A percentile compares a stretch with the other conserved stretches of the same genome.
Conservation (phyloP, 2,888 invertebrate genomes). For the Pyrochroa serraticornis region DNA sequence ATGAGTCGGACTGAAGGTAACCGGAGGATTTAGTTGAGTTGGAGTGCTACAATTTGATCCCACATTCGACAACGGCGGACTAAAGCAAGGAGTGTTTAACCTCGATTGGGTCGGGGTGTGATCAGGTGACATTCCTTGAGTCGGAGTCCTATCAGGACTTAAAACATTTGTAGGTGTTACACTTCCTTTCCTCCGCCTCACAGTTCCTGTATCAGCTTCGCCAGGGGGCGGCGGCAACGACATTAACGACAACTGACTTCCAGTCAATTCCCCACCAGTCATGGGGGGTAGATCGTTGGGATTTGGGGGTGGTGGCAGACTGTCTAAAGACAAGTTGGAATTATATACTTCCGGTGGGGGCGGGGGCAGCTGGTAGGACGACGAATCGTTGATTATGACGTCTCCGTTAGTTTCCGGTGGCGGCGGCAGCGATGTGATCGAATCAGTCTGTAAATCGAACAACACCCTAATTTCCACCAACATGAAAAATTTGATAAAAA, state of each 20-base stretch:
- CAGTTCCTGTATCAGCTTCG: conserved; percentile 55
- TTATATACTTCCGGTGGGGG: conserved; percentile 78
- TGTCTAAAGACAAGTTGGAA: conserved; percentile 78
- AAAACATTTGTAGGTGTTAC: conserved; percentile 58
- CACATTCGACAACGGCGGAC: conserved; percentile 50
- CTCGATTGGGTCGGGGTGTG: conserved; percentile 59
- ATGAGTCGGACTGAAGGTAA: conserved; percentile 50
- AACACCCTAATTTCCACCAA: background rate
- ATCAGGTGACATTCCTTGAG: conserved; percentile 52
- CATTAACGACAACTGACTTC: conserved; percentile 72
- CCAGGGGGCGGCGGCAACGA: conserved; percentile 79
- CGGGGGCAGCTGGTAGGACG: conserved; percentile 68
- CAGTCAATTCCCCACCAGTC: conserved; percentile 65
- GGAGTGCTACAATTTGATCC: conserved; percentile 55
- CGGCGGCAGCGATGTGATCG: conserved; percentile 62
- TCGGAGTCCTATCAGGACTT: conserved; percentile 55
- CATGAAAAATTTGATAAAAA: background rate
- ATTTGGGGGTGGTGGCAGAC: conserved; percentile 79
- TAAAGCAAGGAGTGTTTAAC: conserved; percentile 51
- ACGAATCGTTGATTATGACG: conserved; percentile 55
- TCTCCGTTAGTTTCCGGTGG: conserved; percentile 62
- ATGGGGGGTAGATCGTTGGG: conserved; percentile 64
- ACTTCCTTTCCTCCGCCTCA: conserved; percentile 57
- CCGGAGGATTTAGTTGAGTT: conserved; percentile 51
- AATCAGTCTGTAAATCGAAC: conserved; percentile 59